phyloP scores from a whole-genome alignment of 2,113 vertebrate species.

The Hiodon alosoides region DNA sequence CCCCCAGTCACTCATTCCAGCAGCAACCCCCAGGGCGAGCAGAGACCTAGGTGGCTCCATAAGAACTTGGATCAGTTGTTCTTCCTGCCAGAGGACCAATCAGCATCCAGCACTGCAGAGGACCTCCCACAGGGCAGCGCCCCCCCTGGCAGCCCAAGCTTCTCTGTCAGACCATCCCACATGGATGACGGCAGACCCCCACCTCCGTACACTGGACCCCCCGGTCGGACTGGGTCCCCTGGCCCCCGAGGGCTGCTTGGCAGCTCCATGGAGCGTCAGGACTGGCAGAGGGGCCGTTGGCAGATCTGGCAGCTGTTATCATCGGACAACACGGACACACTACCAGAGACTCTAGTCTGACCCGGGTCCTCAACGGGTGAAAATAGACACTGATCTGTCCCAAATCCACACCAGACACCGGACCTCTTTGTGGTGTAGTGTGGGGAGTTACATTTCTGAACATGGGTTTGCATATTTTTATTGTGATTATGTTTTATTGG shows the following conservation, averaged over 20 bases:
- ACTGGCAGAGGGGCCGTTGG: conserved; percentile 87
- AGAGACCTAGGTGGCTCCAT: conserved; percentile 31
- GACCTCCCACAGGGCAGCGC: conserved; percentile 41
- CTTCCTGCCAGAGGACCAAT: conserved; percentile 48
- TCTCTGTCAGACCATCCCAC: conserved; percentile 31
- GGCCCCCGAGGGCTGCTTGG: neutral
- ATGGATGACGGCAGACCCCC: conserved; percentile 56
- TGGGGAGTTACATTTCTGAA: neutral
- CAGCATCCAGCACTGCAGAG: conserved; percentile 52
- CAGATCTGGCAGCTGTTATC: conserved; percentile 91
- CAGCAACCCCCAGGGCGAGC: conserved; percentile 44
- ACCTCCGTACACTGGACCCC: conserved; percentile 57
- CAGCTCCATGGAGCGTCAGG: conserved; percentile 63
- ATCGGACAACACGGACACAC: conserved; percentile 78
- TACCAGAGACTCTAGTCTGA: conserved; percentile 92
- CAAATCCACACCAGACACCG: neutral
- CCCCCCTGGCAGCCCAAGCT: conserved; percentile 24
- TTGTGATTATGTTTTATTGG: too few relatives aligned
- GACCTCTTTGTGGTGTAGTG: neutral
- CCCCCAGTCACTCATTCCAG: conserved; percentile 44
- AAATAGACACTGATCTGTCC: too few relatives aligned
- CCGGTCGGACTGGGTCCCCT: conserved; percentile 38
- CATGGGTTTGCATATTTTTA: too few relatives aligned
- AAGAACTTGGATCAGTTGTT: conserved; percentile 38
- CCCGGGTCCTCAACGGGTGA: neutral